Percentiles rank a stretch among this genome's conserved stretches.
Conservation (phyloP, 2,888 invertebrate genomes). For the Pocota personata region DNA sequence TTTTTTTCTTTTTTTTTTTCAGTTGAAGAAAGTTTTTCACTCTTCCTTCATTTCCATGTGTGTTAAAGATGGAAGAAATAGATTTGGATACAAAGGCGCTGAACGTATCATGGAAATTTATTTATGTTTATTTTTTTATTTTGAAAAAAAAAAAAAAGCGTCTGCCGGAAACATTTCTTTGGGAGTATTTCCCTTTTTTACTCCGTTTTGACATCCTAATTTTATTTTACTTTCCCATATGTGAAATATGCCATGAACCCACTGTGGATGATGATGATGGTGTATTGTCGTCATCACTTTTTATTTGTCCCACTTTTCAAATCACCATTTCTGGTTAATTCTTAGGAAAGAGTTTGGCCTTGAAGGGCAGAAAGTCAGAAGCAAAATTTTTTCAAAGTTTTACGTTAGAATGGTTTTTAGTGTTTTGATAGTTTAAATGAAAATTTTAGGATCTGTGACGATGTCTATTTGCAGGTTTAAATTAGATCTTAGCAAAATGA, state of each 20-base stretch:
- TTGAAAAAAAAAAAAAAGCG: neutral
- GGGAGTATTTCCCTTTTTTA: conserved; percentile 26
- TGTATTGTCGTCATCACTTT: conserved; percentile 14
- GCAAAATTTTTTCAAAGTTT: neutral
- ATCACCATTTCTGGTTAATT: neutral
- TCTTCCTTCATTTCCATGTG: conserved; percentile 13
- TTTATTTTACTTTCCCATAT: conserved; percentile 34
- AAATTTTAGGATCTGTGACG: neutral
- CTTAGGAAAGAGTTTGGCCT: conserved; percentile 5
- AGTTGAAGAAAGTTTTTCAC: conserved; percentile 27
- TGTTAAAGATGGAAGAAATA: neutral
- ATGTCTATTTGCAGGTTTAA: neutral
- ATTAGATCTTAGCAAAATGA: neutral
- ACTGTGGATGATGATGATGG: conserved; percentile 10
- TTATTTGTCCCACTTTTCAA: neutral
- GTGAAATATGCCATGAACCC: conserved; percentile 33
- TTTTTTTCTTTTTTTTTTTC: conserved; percentile 6
- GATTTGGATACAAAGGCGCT: conserved; percentile 12
- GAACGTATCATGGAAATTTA: neutral
- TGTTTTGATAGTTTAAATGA: conserved; percentile 11
- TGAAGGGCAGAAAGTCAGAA: neutral
- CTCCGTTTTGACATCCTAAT: conserved; percentile 36
- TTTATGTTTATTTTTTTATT: neutral
- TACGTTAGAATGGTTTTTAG: neutral
- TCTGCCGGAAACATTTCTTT: conserved; percentile 50